Evolutionary conservation across 2,888 invertebrate species (phyloP).

Genomic region (Geotrupes spiniger): DNA sequence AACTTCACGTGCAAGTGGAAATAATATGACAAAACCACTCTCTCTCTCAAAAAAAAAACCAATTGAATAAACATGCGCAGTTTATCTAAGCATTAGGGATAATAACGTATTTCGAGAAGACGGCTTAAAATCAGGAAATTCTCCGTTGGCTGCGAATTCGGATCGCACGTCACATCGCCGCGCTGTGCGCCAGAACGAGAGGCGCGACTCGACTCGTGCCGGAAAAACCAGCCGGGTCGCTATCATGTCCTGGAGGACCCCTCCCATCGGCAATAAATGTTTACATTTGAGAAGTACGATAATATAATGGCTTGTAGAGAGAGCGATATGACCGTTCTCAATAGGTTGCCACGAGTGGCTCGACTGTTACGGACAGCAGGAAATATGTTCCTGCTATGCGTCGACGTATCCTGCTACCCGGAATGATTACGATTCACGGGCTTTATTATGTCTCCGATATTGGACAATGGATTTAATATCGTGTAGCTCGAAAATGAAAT

Average conservation of each 20-base stretch:
- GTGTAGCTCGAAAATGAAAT: too few relatives aligned
- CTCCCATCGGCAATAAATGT: constrained; percentile 43
- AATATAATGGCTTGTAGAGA: constrained; percentile 43
- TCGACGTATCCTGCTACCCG: constrained; percentile 28
- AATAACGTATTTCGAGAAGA: constrained; percentile 20
- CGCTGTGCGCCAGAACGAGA: not conserved
- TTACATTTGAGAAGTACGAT: constrained; percentile 41
- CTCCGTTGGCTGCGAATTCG: constrained; percentile 3
- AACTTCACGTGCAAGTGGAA: constrained; percentile 4
- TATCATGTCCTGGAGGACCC: constrained; percentile 23
- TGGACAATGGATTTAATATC: constrained; percentile 9
- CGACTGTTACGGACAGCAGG: constrained; percentile 46
- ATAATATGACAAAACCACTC: constrained; percentile 24
- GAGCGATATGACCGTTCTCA: constrained; percentile 42
- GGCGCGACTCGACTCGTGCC: constrained; percentile 6
- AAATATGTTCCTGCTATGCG: constrained; percentile 43
- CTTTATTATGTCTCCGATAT: constrained; percentile 15
- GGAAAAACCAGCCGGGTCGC: constrained; percentile 11
- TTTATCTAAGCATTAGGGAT: constrained; percentile 28
- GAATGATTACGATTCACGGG: constrained; percentile 16
- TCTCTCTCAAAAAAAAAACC: constrained; percentile 16
- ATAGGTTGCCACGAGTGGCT: constrained; percentile 35
- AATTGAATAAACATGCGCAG: constrained; percentile 27
- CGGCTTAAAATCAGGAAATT: constrained; percentile 26
- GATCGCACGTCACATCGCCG: constrained; percentile 2